Conservation (phyloP, 2,797 vertebrate genomes). For the Gephyroberyx darwinii region DNA sequence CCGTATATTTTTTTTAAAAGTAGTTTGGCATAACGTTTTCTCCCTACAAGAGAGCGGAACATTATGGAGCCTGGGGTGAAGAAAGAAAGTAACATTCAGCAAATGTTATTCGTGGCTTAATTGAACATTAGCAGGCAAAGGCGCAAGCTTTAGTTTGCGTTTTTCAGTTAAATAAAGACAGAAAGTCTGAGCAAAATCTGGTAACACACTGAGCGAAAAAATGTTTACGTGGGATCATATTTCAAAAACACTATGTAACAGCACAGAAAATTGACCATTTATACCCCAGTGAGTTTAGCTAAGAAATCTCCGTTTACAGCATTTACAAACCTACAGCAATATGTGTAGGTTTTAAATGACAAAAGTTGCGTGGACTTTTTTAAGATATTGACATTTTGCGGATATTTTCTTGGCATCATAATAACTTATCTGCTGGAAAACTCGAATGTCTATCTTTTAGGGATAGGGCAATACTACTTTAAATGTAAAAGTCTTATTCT, state of each 20-base stretch:
- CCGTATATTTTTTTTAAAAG: background rate
- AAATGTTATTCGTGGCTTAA: background rate
- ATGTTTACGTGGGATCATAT: constrained; percentile 64
- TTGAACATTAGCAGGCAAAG: background rate
- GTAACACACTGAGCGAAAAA: constrained; percentile 30
- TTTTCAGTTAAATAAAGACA: background rate
- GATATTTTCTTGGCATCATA: background rate
- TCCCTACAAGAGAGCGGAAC: background rate
- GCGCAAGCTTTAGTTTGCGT: background rate
- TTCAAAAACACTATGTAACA: constrained; percentile 65
- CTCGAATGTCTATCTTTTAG: background rate
- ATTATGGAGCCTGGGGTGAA: background rate
- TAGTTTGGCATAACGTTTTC: constrained; percentile 12
- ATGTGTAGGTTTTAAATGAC: too few species aligned
- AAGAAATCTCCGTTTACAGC: background rate
- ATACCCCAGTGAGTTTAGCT: constrained; percentile 14
- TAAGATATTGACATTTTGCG: background rate
- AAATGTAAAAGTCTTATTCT: background rate
- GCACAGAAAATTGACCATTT: constrained; percentile 36
- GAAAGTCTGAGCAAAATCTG: constrained; percentile 33
- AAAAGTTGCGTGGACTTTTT: background rate
- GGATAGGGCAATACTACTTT: background rate
- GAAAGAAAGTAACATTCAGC: constrained; percentile 3
- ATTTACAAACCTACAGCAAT: too few species aligned
- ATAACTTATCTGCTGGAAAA: background rate